phyloP scores from a whole-genome alignment of 1,140 invertebrate genomes.

The Cotesia typhae region DNA sequence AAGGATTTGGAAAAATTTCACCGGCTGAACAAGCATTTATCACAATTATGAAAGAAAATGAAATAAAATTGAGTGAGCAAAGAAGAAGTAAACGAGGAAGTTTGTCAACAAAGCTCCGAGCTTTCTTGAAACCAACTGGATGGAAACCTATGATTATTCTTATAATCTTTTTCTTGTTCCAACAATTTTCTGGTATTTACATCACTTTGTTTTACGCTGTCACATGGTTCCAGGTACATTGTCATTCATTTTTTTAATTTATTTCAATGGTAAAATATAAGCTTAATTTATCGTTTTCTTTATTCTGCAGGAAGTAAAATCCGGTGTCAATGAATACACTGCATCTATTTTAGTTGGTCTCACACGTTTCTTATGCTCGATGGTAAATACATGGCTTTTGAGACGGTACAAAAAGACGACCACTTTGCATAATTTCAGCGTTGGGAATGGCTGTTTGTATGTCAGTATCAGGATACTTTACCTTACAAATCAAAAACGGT shows the following conservation, averaged over 20 bases:
- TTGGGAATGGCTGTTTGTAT: constrained; percentile 67
- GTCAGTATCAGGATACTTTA: constrained; percentile 66
- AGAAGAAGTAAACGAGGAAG: constrained; percentile 52
- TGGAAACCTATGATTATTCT: constrained; percentile 71
- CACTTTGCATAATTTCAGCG: constrained; percentile 65
- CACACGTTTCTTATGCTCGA: constrained; percentile 71
- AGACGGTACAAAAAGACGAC: constrained; percentile 64
- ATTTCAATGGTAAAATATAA: background rate
- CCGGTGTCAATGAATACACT: constrained; percentile 63
- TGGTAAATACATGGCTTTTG: constrained; percentile 67
- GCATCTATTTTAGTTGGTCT: constrained; percentile 72
- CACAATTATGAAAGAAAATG: constrained; percentile 61
- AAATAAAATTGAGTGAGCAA: constrained; percentile 57
- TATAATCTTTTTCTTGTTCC: constrained; percentile 69
- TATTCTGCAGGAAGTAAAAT: constrained; percentile 63
- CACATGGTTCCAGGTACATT: constrained; percentile 68
- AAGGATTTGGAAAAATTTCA: constrained; percentile 42
- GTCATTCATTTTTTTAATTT: background rate
- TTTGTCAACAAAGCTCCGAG: constrained; percentile 51
- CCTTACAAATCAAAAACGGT: constrained; percentile 59
- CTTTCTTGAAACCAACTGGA: constrained; percentile 67
- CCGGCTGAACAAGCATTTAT: constrained; percentile 54
- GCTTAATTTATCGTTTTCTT: too few relatives aligned
- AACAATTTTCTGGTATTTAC: constrained; percentile 73
- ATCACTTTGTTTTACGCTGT: constrained; percentile 77